Conservation (phyloP, 1,140 invertebrate species). For the Drosophila parabipectinata region DNA sequence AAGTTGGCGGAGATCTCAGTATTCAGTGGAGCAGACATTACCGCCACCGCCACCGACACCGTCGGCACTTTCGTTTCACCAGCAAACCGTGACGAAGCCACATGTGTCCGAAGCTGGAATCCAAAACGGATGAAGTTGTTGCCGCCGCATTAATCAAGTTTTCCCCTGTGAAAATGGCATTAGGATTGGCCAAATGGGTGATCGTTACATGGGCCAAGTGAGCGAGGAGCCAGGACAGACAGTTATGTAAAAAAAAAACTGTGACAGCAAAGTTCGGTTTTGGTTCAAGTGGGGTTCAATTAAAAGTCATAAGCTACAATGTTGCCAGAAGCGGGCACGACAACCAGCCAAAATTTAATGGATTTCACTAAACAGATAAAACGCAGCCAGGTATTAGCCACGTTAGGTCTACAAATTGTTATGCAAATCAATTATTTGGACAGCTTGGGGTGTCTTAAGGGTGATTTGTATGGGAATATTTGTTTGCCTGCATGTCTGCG, state of each 20-base stretch:
- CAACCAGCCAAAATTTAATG: slow-evolving; percentile 33
- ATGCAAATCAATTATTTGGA: slow-evolving; percentile 47
- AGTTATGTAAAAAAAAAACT: slow-evolving; percentile 51
- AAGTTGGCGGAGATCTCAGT: slow-evolving; percentile 14
- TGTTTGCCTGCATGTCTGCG: not conserved
- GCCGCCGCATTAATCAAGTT: slow-evolving; percentile 61
- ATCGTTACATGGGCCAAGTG: not conserved
- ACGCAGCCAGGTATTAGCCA: slow-evolving; percentile 6
- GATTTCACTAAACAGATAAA: slow-evolving; percentile 37
- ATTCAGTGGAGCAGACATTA: slow-evolving; percentile 26
- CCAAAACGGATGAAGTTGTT: slow-evolving; percentile 59
- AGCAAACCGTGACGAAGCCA: slow-evolving; percentile 68
- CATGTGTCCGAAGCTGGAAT: slow-evolving; percentile 47
- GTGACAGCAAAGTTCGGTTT: slow-evolving; percentile 54
- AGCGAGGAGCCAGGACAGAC: not conserved
- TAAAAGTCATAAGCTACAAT: slow-evolving; percentile 56
- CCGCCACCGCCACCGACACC: slow-evolving; percentile 12
- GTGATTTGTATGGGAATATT: not conserved
- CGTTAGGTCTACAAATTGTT: slow-evolving; percentile 52
- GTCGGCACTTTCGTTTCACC: slow-evolving; percentile 69
- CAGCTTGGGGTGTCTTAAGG: not conserved
- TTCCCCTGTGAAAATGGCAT: slow-evolving; percentile 40
- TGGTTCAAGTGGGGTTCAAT: slow-evolving; percentile 47
- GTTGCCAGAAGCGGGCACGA: slow-evolving; percentile 45
- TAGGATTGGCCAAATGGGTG: slow-evolving; percentile 21